Percentiles rank a stretch among this genome's conserved stretches.
Conservation (phyloP, 2,888 invertebrate genomes). For the Polydrusus pterygomalis region DNA sequence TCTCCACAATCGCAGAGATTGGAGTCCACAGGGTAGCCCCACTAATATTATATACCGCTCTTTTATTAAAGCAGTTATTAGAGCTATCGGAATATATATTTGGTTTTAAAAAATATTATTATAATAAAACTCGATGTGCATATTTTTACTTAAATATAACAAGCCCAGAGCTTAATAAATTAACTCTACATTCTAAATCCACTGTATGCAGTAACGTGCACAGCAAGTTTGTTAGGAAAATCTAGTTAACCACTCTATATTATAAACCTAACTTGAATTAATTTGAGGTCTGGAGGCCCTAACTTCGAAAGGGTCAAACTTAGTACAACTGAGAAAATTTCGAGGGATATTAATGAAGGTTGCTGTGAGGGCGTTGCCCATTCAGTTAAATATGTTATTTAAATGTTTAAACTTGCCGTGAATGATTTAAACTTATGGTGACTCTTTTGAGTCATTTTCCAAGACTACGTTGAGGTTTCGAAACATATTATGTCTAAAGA, state of each 20-base stretch:
- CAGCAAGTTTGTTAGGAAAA: constrained; percentile 21
- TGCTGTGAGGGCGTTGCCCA: neutral
- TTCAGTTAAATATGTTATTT: neutral
- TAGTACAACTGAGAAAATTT: constrained; percentile 16
- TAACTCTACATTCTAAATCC: neutral
- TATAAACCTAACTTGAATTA: constrained; percentile 29
- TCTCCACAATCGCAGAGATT: no score
- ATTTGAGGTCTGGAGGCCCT: constrained; percentile 18
- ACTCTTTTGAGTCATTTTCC: no score
- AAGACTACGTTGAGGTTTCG: no score
- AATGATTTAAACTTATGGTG: neutral
- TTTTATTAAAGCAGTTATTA: no score
- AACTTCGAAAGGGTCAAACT: constrained; percentile 22
- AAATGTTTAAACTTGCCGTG: neutral
- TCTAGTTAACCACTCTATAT: constrained; percentile 17
- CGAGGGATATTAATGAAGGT: constrained; percentile 13
- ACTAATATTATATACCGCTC: no score
- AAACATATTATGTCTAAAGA: no score
- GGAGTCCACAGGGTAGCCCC: no score
- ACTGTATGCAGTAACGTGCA: constrained; percentile 21
- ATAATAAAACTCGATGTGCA: neutral
- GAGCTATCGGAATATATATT: no score
- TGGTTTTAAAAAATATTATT: no score
- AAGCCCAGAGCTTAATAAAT: neutral
- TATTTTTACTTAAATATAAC: neutral